These are phyloP conservation scores for Aphelinus atriplicis DNA, from an alignment of 1,140 invertebrate species.

Conservation along the genomic window DNA sequence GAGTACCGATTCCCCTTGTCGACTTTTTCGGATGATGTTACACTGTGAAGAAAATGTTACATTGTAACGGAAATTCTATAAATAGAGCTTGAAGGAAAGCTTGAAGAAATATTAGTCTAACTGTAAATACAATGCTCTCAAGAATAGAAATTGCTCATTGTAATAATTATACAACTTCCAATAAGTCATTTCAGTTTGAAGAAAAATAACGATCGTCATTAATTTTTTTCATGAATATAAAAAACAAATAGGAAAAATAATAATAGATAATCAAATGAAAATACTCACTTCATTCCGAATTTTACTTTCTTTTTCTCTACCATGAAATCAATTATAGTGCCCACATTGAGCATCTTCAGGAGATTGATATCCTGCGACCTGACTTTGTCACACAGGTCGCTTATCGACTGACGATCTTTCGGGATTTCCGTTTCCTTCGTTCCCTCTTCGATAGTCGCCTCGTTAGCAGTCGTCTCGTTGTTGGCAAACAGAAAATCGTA, in stretches of 20 bases:
- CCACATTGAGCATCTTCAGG: constrained; percentile 77
- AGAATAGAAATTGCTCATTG: too few species aligned
- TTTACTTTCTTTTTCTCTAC: constrained; percentile 90
- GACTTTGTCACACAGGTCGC: constrained; percentile 73
- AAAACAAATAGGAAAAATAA: constrained; percentile 31
- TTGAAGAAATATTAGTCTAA: too few species aligned
- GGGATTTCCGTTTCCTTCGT: constrained; percentile 36
- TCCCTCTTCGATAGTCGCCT: neutral
- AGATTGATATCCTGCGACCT: constrained; percentile 80
- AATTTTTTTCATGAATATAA: neutral
- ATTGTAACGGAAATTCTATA: too few species aligned
- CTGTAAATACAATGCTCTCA: too few species aligned
- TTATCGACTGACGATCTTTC: constrained; percentile 27
- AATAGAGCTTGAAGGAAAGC: too few species aligned
- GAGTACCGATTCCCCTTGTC: constrained; percentile 83
- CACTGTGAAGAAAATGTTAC: constrained; percentile 62
- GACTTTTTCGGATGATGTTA: constrained; percentile 89
- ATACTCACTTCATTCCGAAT: constrained; percentile 82
- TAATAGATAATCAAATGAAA: neutral
- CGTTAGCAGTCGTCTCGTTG: constrained; percentile 50
- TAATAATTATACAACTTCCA: neutral
- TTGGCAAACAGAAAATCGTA: constrained; percentile 68
- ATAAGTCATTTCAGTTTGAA: neutral
- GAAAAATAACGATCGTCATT: too few species aligned
- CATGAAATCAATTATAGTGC: constrained; percentile 86